Evolutionary conservation across 2,797 vertebrate genomes (phyloP).

Genomic region (Clamator glandarius): DNA sequence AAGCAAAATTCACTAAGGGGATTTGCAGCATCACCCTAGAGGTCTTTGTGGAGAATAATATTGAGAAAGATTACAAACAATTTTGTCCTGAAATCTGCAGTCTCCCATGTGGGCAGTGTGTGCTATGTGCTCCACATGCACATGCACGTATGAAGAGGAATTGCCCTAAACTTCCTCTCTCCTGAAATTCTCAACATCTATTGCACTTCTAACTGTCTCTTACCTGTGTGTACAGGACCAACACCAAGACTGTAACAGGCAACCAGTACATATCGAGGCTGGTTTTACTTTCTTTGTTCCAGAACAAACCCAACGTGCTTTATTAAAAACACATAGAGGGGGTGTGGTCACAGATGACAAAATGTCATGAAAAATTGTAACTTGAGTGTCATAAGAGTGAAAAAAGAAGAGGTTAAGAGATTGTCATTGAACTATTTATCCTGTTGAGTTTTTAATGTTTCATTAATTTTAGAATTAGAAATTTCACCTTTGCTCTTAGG

Average conservation of each 20-base stretch:
- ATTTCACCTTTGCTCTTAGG: neutral
- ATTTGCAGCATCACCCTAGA: neutral
- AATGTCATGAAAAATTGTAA: neutral
- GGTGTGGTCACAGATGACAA: neutral
- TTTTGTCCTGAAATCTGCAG: neutral
- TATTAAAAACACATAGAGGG: neutral
- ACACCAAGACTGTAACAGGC: neutral
- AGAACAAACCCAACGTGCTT: neutral
- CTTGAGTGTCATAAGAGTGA: neutral
- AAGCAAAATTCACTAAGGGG: slow-evolving; percentile 27
- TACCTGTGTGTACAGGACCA: neutral
- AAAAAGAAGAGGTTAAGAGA: neutral
- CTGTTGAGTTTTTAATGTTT: neutral
- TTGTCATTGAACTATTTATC: neutral
- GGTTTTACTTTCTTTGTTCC: neutral
- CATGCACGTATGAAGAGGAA: neutral
- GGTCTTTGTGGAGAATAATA: neutral
- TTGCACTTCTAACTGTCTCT: neutral
- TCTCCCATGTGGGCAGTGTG: neutral
- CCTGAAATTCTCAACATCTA: neutral
- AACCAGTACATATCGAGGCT: neutral
- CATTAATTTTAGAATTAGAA: neutral
- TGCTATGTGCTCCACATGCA: neutral
- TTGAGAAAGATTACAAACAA: neutral
- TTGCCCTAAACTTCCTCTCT: neutral